A percentile compares a stretch with the other conserved stretches of the same genome.
phyloP scores from a whole-genome alignment of 2,113 vertebrate genomes.

The Candoia aspera region DNA sequence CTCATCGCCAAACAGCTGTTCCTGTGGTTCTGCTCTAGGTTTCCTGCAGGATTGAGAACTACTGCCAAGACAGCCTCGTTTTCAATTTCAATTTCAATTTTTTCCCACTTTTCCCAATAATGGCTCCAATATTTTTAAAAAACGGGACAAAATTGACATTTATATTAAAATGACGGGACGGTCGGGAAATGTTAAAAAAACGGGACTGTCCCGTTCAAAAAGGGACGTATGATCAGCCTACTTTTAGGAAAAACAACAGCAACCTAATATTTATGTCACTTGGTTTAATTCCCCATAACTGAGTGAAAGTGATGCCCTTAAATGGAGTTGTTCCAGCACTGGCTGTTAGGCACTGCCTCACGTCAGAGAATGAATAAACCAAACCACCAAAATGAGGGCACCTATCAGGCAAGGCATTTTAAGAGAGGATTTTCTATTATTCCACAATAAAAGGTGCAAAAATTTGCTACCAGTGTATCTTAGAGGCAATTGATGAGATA shows the following conservation, averaged over 20 bases:
- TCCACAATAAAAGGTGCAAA: constrained; percentile 10
- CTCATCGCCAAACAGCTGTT: too few relatives aligned
- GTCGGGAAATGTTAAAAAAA: too few relatives aligned
- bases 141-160: too few relatives aligned
- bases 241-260: neutral
- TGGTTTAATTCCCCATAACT: neutral
- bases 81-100: too few relatives aligned
- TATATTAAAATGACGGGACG: too few relatives aligned
- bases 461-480: neutral
- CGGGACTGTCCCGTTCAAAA: too few relatives aligned
- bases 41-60: too few relatives aligned
- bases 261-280: neutral
- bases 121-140: too few relatives aligned
- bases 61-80: too few relatives aligned
- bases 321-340: neutral
- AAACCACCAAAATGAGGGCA: neutral
- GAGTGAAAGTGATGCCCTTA: neutral
- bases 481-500: neutral
- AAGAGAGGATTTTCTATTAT: neutral
- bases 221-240: too few relatives aligned
- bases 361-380: neutral
- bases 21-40: too few relatives aligned
- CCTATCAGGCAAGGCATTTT: neutral
- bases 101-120: too few relatives aligned
- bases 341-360: neutral